A percentile compares a stretch with the other conserved stretches of the same genome.
Evolutionary conservation across 2,888 invertebrate species (phyloP).

Genomic region (Hirtodrosophila alboralis): DNA sequence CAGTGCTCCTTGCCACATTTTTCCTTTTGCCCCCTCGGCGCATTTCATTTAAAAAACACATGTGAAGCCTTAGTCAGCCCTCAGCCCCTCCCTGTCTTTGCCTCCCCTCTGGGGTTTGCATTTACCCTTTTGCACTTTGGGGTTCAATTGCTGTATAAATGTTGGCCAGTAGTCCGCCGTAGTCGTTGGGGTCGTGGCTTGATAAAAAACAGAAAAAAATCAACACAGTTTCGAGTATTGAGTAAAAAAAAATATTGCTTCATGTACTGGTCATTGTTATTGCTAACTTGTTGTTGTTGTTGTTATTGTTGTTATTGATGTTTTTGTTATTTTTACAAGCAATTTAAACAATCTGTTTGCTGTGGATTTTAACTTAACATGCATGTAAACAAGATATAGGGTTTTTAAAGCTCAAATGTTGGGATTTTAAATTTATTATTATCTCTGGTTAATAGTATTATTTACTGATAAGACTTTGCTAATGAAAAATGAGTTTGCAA

Average conservation of each 20-base stretch:
- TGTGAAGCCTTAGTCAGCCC: conserved; percentile 36
- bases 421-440: conserved; percentile 9
- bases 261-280: conserved; percentile 46
- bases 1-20: conserved; percentile 29
- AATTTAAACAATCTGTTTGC: conserved; percentile 72
- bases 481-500: conserved; percentile 2
- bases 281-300: conserved; percentile 40
- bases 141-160: conserved; percentile 74
- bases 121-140: conserved; percentile 66
- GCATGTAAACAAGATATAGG: conserved; percentile 50
- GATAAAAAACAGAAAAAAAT: conserved; percentile 55
- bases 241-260: conserved; percentile 27
- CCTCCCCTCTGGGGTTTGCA: conserved; percentile 26
- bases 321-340: conserved; percentile 66
- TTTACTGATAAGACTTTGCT: conserved; percentile 7
- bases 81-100: not conserved
- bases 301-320: conserved; percentile 30
- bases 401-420: conserved; percentile 35
- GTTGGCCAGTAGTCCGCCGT: conserved; percentile 33
- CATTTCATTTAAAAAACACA: conserved; percentile 53
- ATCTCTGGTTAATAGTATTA: not conserved
- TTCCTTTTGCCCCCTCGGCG: conserved; percentile 13
- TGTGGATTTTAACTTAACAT: conserved; percentile 54
- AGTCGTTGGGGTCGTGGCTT: conserved; percentile 36
- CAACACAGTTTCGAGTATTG: conserved; percentile 57